These are phyloP conservation scores for Cataglyphis rosenhaueri DNA, from an alignment of 2,888 invertebrate genomes.

Conservation along the genomic window DNA sequence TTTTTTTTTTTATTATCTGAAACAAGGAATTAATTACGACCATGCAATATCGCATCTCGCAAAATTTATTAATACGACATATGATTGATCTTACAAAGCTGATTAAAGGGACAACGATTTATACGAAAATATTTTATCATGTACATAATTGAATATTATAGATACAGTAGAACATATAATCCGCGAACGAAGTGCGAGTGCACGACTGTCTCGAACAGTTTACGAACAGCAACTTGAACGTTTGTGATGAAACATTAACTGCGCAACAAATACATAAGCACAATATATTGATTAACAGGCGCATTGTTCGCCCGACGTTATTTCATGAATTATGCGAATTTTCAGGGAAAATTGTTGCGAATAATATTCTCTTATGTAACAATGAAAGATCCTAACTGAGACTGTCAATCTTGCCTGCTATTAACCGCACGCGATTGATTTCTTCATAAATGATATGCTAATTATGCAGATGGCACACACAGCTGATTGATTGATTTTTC, in stretches of 20 bases:
- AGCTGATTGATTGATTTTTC: conserved; percentile 23
- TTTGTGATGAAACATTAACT: conserved; percentile 23
- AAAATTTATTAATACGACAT: background rate
- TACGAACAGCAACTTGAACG: conserved; percentile 19
- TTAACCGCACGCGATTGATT: conserved; percentile 42
- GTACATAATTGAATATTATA: conserved; percentile 1
- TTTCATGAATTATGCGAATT: conserved; percentile 12
- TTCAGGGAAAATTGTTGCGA: conserved; percentile 15
- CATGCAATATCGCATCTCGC: background rate
- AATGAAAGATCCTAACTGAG: conserved; percentile 26
- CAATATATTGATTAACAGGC: conserved; percentile 33
- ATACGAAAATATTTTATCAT: background rate
- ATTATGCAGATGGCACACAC: conserved; percentile 30
- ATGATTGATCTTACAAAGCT: background rate
- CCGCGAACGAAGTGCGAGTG: background rate
- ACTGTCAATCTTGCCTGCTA: conserved; percentile 11
- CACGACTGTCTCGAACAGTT: conserved; percentile 13
- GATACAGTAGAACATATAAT: conserved; percentile 10
- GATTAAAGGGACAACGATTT: background rate
- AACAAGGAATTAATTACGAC: background rate
- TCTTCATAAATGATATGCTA: conserved; percentile 12
- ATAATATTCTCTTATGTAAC: conserved; percentile 14
- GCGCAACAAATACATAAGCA: conserved; percentile 33
- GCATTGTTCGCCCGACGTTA: conserved; percentile 7
- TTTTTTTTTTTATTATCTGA: conserved; percentile 1